Evolutionary conservation across 1,140 invertebrate species (phyloP), one percentile per base, ranked within the genome.

Genomic region (Ridgeia piscesae): DNA sequence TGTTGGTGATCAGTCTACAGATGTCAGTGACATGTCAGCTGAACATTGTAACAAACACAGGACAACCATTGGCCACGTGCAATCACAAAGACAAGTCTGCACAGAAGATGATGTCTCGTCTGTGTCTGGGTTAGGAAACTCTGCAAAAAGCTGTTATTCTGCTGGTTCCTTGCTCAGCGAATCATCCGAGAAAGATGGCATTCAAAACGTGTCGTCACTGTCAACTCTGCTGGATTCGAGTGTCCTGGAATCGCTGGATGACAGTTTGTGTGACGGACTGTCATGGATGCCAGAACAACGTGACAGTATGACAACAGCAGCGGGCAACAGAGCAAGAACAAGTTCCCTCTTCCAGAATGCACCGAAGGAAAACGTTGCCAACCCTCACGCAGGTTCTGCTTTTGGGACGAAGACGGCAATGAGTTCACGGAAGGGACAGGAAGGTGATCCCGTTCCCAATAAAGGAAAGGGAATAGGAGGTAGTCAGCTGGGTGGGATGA

Each of bases 151-250:
- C 17, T 21, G 27, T 77, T 21, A 77, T 77, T 77, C 58, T 77
- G 17, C 2, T 31, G 58, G 58, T 77, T 77, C 58, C 2, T 77
- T 77, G 58, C 58, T 21, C 27, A 31, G 58, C 27, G 58, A 77
- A 21, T 77, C 58, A 0, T 31, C 58, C 27, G 58, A 77, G 35
- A 91, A 92, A 91, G n/a, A 89, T 33, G 42, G 34, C 34, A 33
- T 91, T 88, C 88, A 92, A 88, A 92, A 89, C 89, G 9, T 34
- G 34, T 42, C 89, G 11, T 42, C 89, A 17, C 4, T 42, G n/a
- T 21, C 58, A 6, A 77, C 27, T 0, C 89, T 42, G 89, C 89
- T 90, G 17, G 35, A 90, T 27, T n/a, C 89, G 34, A 34, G 35
- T 42, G 35, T 8, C 9, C 34, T n/a, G 89, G 89, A 90, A 34